phyloP scores from a whole-genome alignment of 2,113 vertebrate species.

The Carassius gibelio region DNA sequence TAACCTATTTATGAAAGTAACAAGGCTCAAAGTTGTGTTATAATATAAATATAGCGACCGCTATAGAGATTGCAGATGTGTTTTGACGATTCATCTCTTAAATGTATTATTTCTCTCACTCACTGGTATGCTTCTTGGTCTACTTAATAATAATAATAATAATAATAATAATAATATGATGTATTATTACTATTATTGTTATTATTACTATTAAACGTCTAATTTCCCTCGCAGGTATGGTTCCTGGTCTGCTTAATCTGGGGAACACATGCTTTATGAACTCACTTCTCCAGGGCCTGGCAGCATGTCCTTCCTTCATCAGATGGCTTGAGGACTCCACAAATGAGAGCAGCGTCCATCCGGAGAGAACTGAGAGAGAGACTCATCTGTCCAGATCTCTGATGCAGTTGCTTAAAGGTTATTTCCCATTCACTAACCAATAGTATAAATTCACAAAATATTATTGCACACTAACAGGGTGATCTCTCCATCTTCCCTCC shows the following conservation, averaged over 20 bases:
- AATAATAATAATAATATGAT: not conserved
- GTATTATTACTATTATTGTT: not conserved
- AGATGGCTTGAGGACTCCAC: conserved; percentile 88
- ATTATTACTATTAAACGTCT: not conserved
- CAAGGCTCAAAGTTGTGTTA: not conserved
- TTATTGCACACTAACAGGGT: not conserved
- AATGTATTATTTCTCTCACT: not conserved
- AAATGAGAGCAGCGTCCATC: conserved; percentile 62
- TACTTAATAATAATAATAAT: not conserved
- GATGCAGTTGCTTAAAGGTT: conserved; percentile 88
- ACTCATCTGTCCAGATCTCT: conserved; percentile 82
- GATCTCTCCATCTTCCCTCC: not conserved
- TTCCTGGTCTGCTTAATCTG: conserved; percentile 91
- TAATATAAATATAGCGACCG: not conserved
- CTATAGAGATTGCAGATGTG: not conserved
- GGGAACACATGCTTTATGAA: conserved; percentile 98
- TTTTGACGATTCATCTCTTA: not conserved
- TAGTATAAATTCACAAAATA: not conserved
- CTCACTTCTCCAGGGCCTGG: conserved; percentile 91
- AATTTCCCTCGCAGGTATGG: conserved; percentile 77
- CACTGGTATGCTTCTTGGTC: not conserved
- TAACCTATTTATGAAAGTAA: not conserved
- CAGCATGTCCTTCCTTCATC: conserved; percentile 91
- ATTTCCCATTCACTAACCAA: not conserved
- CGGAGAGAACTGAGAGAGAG: conserved; percentile 61